A percentile compares a stretch with the other conserved stretches of the same genome.
phyloP scores from a whole-genome alignment of 1,140 invertebrate genomes.

The Drosophila pallidifrons region DNA sequence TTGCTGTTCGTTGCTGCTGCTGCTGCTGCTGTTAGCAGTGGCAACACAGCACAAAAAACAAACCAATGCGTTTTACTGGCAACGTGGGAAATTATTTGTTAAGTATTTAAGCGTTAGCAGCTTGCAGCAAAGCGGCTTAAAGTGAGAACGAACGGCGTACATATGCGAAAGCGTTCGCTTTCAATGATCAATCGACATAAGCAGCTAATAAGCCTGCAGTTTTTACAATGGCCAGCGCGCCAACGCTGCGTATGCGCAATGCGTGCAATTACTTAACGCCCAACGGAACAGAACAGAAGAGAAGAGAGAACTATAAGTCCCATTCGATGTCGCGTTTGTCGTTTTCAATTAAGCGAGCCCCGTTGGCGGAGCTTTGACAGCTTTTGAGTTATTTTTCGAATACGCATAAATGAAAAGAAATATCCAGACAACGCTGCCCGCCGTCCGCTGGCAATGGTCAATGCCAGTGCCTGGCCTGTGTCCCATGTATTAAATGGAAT shows the following conservation, averaged over 20 bases:
- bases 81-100: slow-evolving; percentile 34
- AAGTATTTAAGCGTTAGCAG: slow-evolving; percentile 35
- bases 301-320: slow-evolving; percentile 12
- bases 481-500: slow-evolving; percentile 74
- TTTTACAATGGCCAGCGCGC: no score
- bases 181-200: slow-evolving; percentile 35
- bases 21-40: slow-evolving; percentile 27
- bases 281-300: neutral
- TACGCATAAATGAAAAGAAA: slow-evolving; percentile 64
- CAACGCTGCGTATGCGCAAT: slow-evolving; percentile 43
- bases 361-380: slow-evolving; percentile 56
- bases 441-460: neutral
- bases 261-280: slow-evolving; percentile 21
- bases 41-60: slow-evolving; percentile 35
- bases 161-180: slow-evolving; percentile 9
- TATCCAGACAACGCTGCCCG: neutral
- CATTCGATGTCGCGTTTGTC: slow-evolving; percentile 9
- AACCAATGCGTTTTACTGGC: slow-evolving; percentile 20
- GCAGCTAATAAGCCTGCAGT: slow-evolving; percentile 48
- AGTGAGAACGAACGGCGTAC: neutral
- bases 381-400: slow-evolving; percentile 70
- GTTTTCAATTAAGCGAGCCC: slow-evolving; percentile 63
- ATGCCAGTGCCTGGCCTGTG: slow-evolving; percentile 6
- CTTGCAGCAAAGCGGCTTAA: slow-evolving; percentile 45
- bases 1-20: slow-evolving; percentile 2